These are phyloP conservation scores for Carassius auratus DNA, from an alignment of 2,113 vertebrate genomes.

Conservation along the genomic window DNA sequence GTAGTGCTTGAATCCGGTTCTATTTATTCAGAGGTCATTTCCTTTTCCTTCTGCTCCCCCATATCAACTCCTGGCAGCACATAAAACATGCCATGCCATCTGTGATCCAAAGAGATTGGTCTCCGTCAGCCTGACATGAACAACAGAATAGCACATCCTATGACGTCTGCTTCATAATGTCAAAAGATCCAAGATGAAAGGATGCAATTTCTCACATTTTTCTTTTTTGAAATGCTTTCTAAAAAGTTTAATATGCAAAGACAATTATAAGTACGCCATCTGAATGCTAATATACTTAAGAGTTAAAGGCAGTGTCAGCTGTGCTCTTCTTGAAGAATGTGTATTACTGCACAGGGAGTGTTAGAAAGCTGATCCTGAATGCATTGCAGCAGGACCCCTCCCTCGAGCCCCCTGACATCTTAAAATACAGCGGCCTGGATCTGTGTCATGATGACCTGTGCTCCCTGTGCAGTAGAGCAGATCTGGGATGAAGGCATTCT, in stretches of 20 bases:
- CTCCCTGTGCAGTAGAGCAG: background rate
- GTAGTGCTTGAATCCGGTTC: constrained; percentile 19
- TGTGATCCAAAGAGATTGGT: background rate
- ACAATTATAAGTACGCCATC: no score
- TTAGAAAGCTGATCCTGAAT: constrained; percentile 36
- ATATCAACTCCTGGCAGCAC: background rate
- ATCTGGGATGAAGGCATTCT: constrained; percentile 7
- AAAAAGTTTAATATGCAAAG: no score
- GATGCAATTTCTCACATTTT: background rate
- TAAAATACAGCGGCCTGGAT: constrained; percentile 31
- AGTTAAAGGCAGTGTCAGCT: constrained; percentile 20
- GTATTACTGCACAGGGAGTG: constrained; percentile 7
- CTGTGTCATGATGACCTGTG: constrained; percentile 14
- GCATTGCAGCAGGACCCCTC: background rate
- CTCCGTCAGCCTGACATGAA: background rate
- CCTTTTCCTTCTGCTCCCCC: constrained; percentile 26
- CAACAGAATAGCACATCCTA: background rate
- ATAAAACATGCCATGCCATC: background rate
- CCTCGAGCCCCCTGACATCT: background rate
- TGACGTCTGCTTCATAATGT: background rate
- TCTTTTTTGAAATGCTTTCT: no score
- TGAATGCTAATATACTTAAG: background rate
- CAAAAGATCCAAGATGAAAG: background rate
- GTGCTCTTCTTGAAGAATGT: constrained; percentile 21
- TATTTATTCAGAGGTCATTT: constrained; percentile 32